Base-by-base conservation (phyloP, 1,140 invertebrate genomes). In the Lasioglossum albipes region DNA sequence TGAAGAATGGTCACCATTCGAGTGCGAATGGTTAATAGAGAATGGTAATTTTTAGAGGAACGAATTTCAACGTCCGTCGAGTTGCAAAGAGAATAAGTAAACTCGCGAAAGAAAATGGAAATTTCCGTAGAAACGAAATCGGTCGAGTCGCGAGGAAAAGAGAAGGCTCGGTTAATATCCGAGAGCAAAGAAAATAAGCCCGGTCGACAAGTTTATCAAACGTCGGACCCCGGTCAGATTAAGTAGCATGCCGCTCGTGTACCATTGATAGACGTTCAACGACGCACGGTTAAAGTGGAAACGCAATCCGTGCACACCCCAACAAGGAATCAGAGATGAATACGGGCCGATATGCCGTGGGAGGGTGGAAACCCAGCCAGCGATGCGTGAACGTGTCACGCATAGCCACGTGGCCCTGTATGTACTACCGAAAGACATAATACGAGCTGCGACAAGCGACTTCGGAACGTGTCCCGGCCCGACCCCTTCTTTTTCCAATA, bases 311-410 rank as follows among this genome's bases (percentile, higher is more conserved):
- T 83, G 87, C 72, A 61, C 89, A 87, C 90, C 88, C 88, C 83
- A 79, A 80, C 89, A 86, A 89, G 86, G 76, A 91, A 89, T 91
- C 87, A 81, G 75, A 82, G 87, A 89, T 89, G 87, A 89, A 88
- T 90, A 84, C 85, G 79, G 85, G 87, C 84, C 89, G 89, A 91
- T 92, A 90, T 84, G 57, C 18, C 7, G 57, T 84, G 80, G 84
- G 73, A 83, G 83, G 84, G 62, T 88, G 65, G 77, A 73, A 54
- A 76, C 81, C 77, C 75, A 84, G 75, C 81, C 87, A 83, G 78
- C 87, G 88, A 92, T 90, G 91, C 91, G 90, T 93, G 89, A 92
- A 92, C 91, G 92, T 92, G 92, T 93, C 92, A 93, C 92, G 92
- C 91, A 93, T 93, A 92, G 92, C 90, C 92, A 93, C 92, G 92